phyloP scores from a whole-genome alignment of 2,888 invertebrate genomes.

The Macaria liturata region DNA sequence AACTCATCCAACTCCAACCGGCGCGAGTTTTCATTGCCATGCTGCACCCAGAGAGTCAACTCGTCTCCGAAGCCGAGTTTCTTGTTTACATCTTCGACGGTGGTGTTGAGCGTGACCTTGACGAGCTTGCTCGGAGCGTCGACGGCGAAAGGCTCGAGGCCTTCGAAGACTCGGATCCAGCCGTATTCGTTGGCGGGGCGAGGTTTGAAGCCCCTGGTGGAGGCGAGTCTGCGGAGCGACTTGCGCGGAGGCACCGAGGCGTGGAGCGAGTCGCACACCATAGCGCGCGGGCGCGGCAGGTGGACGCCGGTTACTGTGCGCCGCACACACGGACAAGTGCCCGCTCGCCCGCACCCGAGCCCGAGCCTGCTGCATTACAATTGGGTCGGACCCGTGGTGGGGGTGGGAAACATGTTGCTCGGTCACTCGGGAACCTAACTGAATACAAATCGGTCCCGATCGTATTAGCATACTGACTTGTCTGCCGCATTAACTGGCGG shows the following conservation, averaged over 20 bases:
- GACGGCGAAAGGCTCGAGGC: slow-evolving; percentile 73
- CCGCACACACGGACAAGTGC: slow-evolving; percentile 54
- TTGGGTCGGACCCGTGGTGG: slow-evolving; percentile 75
- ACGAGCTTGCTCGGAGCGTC: slow-evolving; percentile 81
- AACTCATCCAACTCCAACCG: slow-evolving; percentile 81
- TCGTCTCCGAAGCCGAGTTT: slow-evolving; percentile 76
- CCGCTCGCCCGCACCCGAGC: slow-evolving; percentile 40
- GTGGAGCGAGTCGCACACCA: slow-evolving; percentile 80
- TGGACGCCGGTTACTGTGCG: slow-evolving; percentile 42
- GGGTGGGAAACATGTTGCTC: slow-evolving; percentile 80
- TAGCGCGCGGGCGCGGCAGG: slow-evolving; percentile 65
- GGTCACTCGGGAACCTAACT: slow-evolving; percentile 72
- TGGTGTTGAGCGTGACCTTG: slow-evolving; percentile 82
- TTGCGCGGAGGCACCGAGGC: slow-evolving; percentile 78
- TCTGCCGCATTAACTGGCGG: slow-evolving; percentile 7
- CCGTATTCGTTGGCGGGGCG: slow-evolving; percentile 68
- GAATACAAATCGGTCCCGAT: slow-evolving; percentile 62
- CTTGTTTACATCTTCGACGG: slow-evolving; percentile 80
- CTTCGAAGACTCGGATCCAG: slow-evolving; percentile 86
- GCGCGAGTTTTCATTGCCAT: slow-evolving; percentile 81
- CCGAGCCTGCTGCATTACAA: slow-evolving; percentile 68
- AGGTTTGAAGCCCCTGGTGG: slow-evolving; percentile 76
- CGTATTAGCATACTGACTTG: slow-evolving; percentile 40
- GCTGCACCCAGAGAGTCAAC: slow-evolving; percentile 79
- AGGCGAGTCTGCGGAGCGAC: slow-evolving; percentile 77